Base-by-base conservation (phyloP, 2,797 vertebrate species). In the Dryobates pubescens region DNA sequence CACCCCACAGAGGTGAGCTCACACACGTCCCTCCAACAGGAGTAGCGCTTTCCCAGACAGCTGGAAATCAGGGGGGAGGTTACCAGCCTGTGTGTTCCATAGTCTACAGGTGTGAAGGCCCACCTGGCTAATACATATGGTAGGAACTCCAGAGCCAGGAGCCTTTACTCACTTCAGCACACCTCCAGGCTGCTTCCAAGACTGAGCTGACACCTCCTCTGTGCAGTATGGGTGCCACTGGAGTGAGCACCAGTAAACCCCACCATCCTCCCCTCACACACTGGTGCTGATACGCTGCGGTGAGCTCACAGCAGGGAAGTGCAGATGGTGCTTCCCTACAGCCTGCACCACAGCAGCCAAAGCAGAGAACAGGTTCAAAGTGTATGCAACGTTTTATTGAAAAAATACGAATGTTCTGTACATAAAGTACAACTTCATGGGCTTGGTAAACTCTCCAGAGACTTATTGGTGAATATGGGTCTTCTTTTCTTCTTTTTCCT, bases 341-440 rank as follows among this genome's bases (percentile, higher is more conserved):
- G 30, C 24, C 58, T 26, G 57, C 71, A 64, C 41, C 67, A 57
- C 2, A 76, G 29, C 45, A 75, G 62, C 61, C 17, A 59, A 72
- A 73, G 63, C 22, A 49, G 47, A 88, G 36, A 81, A 65, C 22
- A 53, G 41, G 13, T 92, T 94, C 82, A 73, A 95, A 93, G 76
- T 91, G 90, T 94, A 95, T 92, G 94, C 91, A 96, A 94, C 38
- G 4, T 96, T 97, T 97, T 97, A 97, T 97, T 97, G 96, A 94
- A 94, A 93, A 95, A 95, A 96, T 96, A 97, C 65, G 86, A 90
- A 95, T 88, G 92, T 95, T 86, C 87, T 96, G 91, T 96, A 95
- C 91, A 95, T 82, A 80, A 96, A 92, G 94, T 96, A 96, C 91
- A 97, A 94, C 82, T 91, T 53, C 80, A 91, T 30, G 85, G 88